phyloP scores from a whole-genome alignment of 2,797 vertebrate species.

The Leptoclinus maculatus region DNA sequence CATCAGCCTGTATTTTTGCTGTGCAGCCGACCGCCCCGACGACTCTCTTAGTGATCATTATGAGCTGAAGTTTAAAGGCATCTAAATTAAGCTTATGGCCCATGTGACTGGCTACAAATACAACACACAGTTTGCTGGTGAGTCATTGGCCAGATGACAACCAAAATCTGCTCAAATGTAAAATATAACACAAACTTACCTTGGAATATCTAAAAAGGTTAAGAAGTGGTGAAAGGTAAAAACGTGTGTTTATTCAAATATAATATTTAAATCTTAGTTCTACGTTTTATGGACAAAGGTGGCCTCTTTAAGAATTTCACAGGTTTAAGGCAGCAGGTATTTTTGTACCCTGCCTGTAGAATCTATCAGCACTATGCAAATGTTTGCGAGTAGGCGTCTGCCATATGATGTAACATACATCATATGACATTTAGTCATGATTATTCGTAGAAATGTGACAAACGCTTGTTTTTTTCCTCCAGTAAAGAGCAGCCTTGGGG shows the following conservation, averaged over 20 bases:
- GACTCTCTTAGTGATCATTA: neutral
- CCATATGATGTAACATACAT: constrained; percentile 19
- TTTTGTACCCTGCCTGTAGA: constrained; percentile 26
- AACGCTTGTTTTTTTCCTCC: neutral
- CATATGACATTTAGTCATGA: constrained; percentile 15
- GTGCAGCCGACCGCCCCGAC: neutral
- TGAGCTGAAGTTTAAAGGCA: constrained; percentile 21
- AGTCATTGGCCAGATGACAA: constrained; percentile 35
- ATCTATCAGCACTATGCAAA: constrained; percentile 5
- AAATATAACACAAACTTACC: neutral
- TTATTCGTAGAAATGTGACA: constrained; percentile 1
- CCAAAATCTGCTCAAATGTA: neutral
- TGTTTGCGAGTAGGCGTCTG: constrained; percentile 11
- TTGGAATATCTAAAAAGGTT: neutral
- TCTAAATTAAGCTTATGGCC: constrained; percentile 48
- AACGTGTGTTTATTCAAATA: neutral
- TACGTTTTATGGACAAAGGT: neutral
- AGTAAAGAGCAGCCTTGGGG: neutral
- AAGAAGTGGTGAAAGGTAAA: neutral
- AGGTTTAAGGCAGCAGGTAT: constrained; percentile 38
- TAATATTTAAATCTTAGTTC: neutral
- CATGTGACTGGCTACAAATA: constrained; percentile 41
- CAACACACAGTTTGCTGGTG: constrained; percentile 12
- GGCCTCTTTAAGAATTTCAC: constrained; percentile 37
- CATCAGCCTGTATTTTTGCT: constrained; percentile 1